These are phyloP conservation scores for Passer domesticus DNA, from an alignment of 2,113 vertebrate genomes.

Conservation along the genomic window DNA sequence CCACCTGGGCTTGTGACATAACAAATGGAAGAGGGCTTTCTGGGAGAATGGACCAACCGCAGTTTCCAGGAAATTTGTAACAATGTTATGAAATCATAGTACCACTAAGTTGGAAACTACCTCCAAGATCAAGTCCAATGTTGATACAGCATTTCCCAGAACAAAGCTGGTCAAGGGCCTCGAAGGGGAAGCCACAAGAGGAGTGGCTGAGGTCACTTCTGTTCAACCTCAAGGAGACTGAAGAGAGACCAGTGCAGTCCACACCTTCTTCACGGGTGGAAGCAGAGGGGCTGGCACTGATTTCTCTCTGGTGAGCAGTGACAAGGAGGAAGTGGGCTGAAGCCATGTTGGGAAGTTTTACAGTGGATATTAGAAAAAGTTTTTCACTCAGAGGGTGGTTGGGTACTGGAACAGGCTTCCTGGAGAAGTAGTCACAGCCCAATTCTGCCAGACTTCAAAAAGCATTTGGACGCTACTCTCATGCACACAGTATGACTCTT, in stretches of 20 bases:
- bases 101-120: neutral
- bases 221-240: neutral
- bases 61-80: neutral
- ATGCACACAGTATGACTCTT: neutral
- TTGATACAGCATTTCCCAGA: neutral
- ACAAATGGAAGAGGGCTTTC: neutral
- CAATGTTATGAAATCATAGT: neutral
- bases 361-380: accelerated
- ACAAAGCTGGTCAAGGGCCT: neutral
- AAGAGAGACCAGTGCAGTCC: neutral
- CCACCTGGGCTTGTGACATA: neutral
- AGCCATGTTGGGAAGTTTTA: neutral
- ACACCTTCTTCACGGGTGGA: neutral
- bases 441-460: neutral
- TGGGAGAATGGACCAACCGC: neutral
- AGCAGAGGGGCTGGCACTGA: neutral
- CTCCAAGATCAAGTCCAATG: neutral
- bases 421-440: neutral
- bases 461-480: neutral
- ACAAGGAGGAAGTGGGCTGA: accelerated
- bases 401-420: neutral
- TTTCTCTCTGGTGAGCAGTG: neutral
- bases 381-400: neutral
- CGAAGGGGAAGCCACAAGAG: neutral
- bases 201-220: accelerated